Evolutionary conservation across 2,888 invertebrate genomes (phyloP).

Genomic region (Uropetala carovei): DNA sequence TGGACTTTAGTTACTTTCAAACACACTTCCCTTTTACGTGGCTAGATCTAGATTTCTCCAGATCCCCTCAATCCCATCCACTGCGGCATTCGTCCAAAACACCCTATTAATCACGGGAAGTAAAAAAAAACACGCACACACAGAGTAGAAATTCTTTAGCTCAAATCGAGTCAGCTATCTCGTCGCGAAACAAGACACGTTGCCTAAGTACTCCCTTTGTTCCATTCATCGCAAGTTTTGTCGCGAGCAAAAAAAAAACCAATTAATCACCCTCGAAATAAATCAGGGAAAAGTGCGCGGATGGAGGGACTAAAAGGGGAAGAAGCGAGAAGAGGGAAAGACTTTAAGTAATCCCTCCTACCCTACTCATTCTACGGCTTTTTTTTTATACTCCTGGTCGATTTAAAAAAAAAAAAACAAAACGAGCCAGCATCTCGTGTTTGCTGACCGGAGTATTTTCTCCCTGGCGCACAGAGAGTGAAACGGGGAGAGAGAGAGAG

Average conservation of each 20-base stretch:
- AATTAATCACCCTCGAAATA: conserved; percentile 9
- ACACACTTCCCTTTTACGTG: background rate
- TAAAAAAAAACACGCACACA: background rate
- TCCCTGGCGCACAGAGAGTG: background rate
- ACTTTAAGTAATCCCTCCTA: background rate
- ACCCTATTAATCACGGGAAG: background rate
- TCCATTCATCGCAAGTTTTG: conserved; percentile 13
- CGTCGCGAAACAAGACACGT: conserved; percentile 18
- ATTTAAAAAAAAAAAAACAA: too few relatives aligned
- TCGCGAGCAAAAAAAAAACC: background rate
- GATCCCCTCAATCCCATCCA: background rate
- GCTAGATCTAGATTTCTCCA: background rate
- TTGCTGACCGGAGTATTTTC: conserved; percentile 35
- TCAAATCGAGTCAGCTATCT: background rate
- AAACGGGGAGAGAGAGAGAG: too few relatives aligned
- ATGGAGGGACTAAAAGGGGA: background rate
- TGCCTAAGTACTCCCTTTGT: background rate
- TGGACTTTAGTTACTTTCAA: background rate
- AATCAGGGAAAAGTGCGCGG: background rate
- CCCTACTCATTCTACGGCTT: background rate
- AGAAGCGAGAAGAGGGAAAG: background rate
- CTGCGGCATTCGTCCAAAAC: background rate
- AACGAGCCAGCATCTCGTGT: conserved; percentile 3
- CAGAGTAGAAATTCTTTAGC: background rate
- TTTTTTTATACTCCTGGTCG: background rate